Evolutionary conservation across 2,888 invertebrate genomes (phyloP).

Genomic region (Lagria hirta): DNA sequence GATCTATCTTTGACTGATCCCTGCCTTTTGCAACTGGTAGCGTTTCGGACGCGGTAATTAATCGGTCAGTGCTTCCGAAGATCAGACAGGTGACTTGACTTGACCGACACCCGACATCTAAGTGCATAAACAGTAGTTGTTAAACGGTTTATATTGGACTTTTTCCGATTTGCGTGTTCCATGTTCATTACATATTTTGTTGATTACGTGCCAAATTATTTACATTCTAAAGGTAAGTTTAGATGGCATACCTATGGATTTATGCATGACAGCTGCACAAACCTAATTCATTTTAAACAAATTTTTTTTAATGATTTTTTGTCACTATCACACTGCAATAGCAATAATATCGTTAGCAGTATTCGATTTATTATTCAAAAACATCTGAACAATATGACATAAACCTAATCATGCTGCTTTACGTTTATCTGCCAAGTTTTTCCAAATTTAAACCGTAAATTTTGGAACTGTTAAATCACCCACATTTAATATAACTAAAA

Average conservation of each 20-base stretch:
- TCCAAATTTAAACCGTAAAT: too few relatives aligned
- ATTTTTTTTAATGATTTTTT: too few relatives aligned
- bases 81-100: constrained; percentile 5
- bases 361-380: too few relatives aligned
- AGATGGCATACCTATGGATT: constrained; percentile 11
- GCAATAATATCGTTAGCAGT: too few relatives aligned
- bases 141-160: constrained; percentile 1
- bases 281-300: too few relatives aligned
- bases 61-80: constrained; percentile 14
- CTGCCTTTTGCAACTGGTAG: constrained; percentile 25
- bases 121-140: constrained; percentile 1
- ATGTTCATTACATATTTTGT: constrained; percentile 14
- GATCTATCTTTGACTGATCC: constrained; percentile 35
- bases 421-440: too few relatives aligned
- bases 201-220: constrained; percentile 10
- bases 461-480: too few relatives aligned
- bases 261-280: too few relatives aligned
- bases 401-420: too few relatives aligned
- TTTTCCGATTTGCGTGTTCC: constrained; percentile 16
- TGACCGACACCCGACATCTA: not conserved
- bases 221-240: constrained; percentile 17
- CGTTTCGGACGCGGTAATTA: constrained; percentile 20
- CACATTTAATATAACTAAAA: too few relatives aligned
- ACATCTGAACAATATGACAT: too few relatives aligned
- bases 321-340: too few relatives aligned